Conservation (phyloP, 1,140 invertebrate genomes). For the Pseudomyrmex flavicornis region DNA sequence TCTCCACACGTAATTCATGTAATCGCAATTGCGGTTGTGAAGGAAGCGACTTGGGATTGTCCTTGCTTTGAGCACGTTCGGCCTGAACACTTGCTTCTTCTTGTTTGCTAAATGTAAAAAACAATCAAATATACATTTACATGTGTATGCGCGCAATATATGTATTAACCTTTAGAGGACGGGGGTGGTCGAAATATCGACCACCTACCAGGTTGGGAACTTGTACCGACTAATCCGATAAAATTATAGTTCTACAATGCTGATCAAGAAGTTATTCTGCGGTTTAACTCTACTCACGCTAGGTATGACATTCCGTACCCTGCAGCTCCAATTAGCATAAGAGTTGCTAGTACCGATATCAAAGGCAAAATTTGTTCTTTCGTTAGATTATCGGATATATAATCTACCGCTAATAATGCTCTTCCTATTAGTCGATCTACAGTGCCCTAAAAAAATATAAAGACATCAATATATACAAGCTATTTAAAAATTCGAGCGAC, state of each 20-base stretch:
- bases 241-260: constrained; percentile 10
- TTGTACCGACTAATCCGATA: no score
- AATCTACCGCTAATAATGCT: constrained; percentile 90
- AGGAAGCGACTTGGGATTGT: constrained; percentile 81
- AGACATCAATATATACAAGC: no score
- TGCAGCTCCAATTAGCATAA: constrained; percentile 91
- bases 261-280: constrained; percentile 14
- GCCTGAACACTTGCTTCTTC: constrained; percentile 92
- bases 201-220: no score
- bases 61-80: constrained; percentile 84
- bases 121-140: neutral
- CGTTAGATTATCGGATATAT: constrained; percentile 90
- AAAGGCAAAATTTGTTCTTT: constrained; percentile 93
- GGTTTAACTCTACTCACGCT: constrained; percentile 87
- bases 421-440: constrained; percentile 89
- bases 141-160: no score
- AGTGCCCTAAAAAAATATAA: constrained; percentile 86
- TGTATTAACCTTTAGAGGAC: no score
- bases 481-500: no score
- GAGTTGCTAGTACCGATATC: constrained; percentile 92
- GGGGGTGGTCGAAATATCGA: no score
- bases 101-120: constrained; percentile 86
- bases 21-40: constrained; percentile 90
- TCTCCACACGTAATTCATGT: constrained; percentile 97
- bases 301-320: constrained; percentile 96